Base-by-base conservation (phyloP, 2,797 vertebrate genomes). In the Channa striata region DNA sequence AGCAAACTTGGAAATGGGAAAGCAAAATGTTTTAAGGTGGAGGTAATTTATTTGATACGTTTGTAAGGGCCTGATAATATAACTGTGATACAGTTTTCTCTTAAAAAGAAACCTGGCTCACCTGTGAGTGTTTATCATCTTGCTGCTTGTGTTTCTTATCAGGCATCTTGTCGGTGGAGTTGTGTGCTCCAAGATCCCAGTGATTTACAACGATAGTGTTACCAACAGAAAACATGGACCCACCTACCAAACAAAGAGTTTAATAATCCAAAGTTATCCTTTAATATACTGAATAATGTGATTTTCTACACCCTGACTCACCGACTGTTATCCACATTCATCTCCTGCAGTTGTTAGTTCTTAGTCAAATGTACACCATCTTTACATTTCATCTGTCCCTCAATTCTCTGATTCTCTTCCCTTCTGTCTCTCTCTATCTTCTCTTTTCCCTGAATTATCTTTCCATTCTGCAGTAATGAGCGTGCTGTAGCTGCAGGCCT, bases 391-490 rank as follows among this genome's bases (percentile, higher is more conserved):
- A 78, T 54, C 70, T 63, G 37, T 75, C 56, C 12, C 43, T 48
- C 13, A 6, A 2, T 48, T 37, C 16, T 47, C 51, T 30, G 14
- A 30, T 14, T 69, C 25, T 64, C 58, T 67, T 46, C 20, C 73
- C 30, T 33, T 33, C 69, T 65, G 39, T 63, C 49, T 68, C 59
- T 46, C 50, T 42, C 39, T 6, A 25, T 61, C 40, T 65, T 48
- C 61, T 70, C 66, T 69, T 43, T 39, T 78, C 59, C 75, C 43
- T 19, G 63, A 80, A 76, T 83, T 85, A 77, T 89, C 81, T 73
- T 63, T 81, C 81, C 76, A 67, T 83, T 84, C 72, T 82, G 80
- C 79, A 60, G 86, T 93, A 93, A 93, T 92, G 89, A 91, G 87
- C 68, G 20, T 75, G 86, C 88, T 85, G 77, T 86, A 72, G 82